Evolutionary conservation across 1,140 invertebrate species (phyloP).

Genomic region (Nixonia krombeini): DNA sequence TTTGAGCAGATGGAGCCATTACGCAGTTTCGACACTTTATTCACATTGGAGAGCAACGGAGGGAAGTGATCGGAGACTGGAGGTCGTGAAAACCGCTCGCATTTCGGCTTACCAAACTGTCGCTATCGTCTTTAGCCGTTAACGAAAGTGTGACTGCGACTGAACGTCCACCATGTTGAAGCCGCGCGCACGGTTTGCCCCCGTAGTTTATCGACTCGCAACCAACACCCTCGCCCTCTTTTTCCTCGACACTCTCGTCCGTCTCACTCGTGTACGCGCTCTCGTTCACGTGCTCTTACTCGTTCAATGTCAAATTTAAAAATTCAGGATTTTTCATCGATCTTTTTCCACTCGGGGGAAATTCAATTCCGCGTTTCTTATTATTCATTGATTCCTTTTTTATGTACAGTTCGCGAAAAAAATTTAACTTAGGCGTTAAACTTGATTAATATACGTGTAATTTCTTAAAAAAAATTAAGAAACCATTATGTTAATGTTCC

Average conservation of each 20-base stretch:
- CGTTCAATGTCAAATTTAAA: too few relatives aligned
- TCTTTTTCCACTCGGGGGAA: too few relatives aligned
- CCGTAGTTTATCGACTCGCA: conserved; percentile 66
- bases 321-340: too few relatives aligned
- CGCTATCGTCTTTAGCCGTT: conserved; percentile 13
- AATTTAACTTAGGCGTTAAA: too few relatives aligned
- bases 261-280: too few relatives aligned
- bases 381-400: too few relatives aligned
- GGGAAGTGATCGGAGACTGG: background rate
- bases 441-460: too few relatives aligned
- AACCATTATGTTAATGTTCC: too few relatives aligned
- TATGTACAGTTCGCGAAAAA: too few relatives aligned
- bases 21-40: background rate
- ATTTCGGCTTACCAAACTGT: background rate
- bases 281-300: too few relatives aligned
- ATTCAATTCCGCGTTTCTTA: too few relatives aligned
- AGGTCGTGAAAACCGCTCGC: background rate
- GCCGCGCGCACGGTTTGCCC: conserved; percentile 60
- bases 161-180: conserved; percentile 63
- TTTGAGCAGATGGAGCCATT: background rate
- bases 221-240: conserved; percentile 56
- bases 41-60: background rate
- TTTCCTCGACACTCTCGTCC: conserved; percentile 8
- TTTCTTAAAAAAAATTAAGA: too few relatives aligned
- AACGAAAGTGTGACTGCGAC: conserved; percentile 45